phyloP scores from a whole-genome alignment of 2,888 invertebrate genomes.

The Syrphus vitripennis region DNA sequence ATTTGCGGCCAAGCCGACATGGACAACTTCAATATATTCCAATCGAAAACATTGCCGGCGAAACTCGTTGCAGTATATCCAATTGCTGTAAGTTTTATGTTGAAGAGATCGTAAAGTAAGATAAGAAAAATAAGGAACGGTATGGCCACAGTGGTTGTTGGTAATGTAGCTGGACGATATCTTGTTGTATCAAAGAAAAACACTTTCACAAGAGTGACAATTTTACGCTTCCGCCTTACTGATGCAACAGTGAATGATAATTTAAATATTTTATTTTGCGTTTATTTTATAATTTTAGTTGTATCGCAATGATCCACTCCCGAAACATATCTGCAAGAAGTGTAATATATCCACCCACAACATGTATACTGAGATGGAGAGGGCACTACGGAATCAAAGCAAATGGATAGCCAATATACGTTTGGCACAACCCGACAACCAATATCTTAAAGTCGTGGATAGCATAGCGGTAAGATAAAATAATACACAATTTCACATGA shows the following conservation, averaged over 20 bases:
- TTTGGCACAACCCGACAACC: constrained; percentile 74
- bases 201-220: background rate
- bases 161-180: constrained; percentile 11
- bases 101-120: background rate
- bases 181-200: background rate
- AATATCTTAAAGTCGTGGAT: constrained; percentile 75
- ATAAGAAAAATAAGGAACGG: background rate
- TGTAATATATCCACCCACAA: constrained; percentile 73
- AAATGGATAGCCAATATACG: constrained; percentile 75
- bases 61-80: constrained; percentile 76
- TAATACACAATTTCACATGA: too few relatives aligned
- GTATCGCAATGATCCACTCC: constrained; percentile 76
- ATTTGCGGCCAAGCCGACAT: constrained; percentile 75
- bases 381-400: constrained; percentile 73
- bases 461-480: constrained; percentile 73
- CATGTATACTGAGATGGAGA: constrained; percentile 74
- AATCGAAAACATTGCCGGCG: constrained; percentile 71
- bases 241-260: background rate
- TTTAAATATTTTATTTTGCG: background rate
- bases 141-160: background rate
- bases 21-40: constrained; percentile 74
- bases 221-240: background rate
- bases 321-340: constrained; percentile 76
- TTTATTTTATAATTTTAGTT: constrained; percentile 72
- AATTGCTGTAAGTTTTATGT: constrained; percentile 73